Evolutionary conservation across 2,888 invertebrate species (phyloP).

Genomic region (Phorcus lineatus): DNA sequence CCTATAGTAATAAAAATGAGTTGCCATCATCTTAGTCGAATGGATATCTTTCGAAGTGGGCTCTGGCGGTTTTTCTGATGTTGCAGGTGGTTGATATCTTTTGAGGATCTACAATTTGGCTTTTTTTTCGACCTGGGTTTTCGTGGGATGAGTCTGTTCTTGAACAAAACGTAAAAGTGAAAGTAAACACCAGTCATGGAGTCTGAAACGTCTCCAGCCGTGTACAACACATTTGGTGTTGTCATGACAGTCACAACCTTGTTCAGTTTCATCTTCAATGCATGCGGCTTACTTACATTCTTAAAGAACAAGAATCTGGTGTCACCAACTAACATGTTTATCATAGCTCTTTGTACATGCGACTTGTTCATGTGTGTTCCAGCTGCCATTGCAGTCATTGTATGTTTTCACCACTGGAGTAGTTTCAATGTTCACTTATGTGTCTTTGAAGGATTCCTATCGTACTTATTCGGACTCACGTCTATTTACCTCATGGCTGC

Average conservation of each 20-base stretch:
- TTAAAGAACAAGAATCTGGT: slow-evolving; percentile 51
- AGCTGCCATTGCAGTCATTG: slow-evolving; percentile 23
- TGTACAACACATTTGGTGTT: not conserved
- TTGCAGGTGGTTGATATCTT: too few relatives aligned
- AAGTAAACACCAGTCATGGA: not conserved
- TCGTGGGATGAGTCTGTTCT: too few relatives aligned
- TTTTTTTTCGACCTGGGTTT: too few relatives aligned
- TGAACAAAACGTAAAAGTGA: not conserved
- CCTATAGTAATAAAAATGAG: too few relatives aligned
- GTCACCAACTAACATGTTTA: slow-evolving; percentile 56
- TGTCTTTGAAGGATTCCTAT: slow-evolving; percentile 55
- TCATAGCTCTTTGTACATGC: slow-evolving; percentile 47
- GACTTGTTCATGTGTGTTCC: slow-evolving; percentile 47
- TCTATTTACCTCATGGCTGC: slow-evolving; percentile 56
- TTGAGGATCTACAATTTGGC: too few relatives aligned
- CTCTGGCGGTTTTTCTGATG: too few relatives aligned
- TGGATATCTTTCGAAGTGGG: too few relatives aligned
- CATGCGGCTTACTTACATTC: slow-evolving; percentile 41
- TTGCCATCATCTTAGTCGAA: too few relatives aligned
- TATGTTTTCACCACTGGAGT: slow-evolving; percentile 36
- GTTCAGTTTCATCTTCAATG: slow-evolving; percentile 43
- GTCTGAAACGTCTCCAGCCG: not conserved
- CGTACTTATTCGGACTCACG: slow-evolving; percentile 54
- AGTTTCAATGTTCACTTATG: slow-evolving; percentile 44
- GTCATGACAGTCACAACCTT: slow-evolving; percentile 24